phyloP scores from a whole-genome alignment of 1,140 invertebrate species.

The Drosophila nannoptera region DNA sequence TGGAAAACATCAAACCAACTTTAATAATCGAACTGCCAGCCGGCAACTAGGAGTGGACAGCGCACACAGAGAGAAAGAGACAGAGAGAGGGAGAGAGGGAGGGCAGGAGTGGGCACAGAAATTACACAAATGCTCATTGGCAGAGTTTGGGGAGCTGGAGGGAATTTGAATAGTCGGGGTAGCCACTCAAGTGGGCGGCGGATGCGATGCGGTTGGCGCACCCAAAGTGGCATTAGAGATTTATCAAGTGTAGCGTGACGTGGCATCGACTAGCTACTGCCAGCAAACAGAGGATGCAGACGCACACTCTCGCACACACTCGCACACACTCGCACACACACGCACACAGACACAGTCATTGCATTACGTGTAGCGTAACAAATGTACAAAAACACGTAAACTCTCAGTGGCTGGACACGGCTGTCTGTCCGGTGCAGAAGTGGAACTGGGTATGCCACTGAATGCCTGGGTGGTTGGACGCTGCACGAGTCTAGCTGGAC shows the following conservation, averaged over 20 bases:
- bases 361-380: constrained; percentile 77
- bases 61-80: not conserved
- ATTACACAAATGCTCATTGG: constrained; percentile 63
- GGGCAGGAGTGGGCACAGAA: constrained; percentile 55
- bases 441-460: not conserved
- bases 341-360: constrained; percentile 45
- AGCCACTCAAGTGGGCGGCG: constrained; percentile 40
- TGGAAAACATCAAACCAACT: constrained; percentile 53
- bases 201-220: constrained; percentile 61
- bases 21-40: constrained; percentile 63
- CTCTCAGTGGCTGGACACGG: constrained; percentile 39
- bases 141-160: not conserved
- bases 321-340: constrained; percentile 7
- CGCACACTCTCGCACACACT: constrained; percentile 7
- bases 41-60: constrained; percentile 2
- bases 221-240: constrained; percentile 76
- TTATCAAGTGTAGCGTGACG: constrained; percentile 77
- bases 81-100: not conserved
- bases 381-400: constrained; percentile 76
- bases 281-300: constrained; percentile 1
- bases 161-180: constrained; percentile 29
- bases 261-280: constrained; percentile 61
- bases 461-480: constrained; percentile 8
- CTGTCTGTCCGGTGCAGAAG: constrained; percentile 53
- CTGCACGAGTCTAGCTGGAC: constrained; percentile 40